These are phyloP conservation scores for Drosophila asahinai DNA, from an alignment of 1,140 invertebrate genomes.

Conservation along the genomic window DNA sequence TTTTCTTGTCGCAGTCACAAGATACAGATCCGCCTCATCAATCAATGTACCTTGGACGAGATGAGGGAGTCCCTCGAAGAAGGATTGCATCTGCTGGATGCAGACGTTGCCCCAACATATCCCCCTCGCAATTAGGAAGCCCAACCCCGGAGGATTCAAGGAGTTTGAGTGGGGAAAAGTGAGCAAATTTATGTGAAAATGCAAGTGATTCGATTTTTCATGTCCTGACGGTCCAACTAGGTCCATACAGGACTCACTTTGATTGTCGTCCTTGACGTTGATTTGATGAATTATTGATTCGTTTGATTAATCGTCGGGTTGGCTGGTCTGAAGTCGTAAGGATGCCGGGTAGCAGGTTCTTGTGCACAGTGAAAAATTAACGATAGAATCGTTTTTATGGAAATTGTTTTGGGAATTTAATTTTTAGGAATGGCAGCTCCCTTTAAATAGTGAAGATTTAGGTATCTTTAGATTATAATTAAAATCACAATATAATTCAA, in stretches of 20 bases:
- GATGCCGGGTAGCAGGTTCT: not conserved
- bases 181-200: conserved; percentile 74
- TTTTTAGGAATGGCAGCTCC: no score
- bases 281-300: conserved; percentile 81
- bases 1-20: conserved; percentile 23
- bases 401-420: not conserved
- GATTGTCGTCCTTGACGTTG: conserved; percentile 61
- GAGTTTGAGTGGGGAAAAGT: conserved; percentile 22
- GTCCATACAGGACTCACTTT: conserved; percentile 10
- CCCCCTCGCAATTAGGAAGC: conserved; percentile 44
- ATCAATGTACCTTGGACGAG: conserved; percentile 19
- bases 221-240: conserved; percentile 29
- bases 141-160: not conserved
- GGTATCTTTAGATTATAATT: no score
- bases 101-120: conserved; percentile 3
- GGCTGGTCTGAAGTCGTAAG: conserved; percentile 11
- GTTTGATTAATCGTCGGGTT: conserved; percentile 71
- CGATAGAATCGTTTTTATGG: not conserved
- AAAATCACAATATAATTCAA: no score
- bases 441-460: no score
- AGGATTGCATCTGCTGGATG: conserved; percentile 48
- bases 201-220: conserved; percentile 75
- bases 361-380: conserved; percentile 2
- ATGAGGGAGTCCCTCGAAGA: conserved; percentile 4
- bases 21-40: conserved; percentile 30